Conservation (phyloP, 2,113 vertebrate species). For the Nibea albiflora region DNA sequence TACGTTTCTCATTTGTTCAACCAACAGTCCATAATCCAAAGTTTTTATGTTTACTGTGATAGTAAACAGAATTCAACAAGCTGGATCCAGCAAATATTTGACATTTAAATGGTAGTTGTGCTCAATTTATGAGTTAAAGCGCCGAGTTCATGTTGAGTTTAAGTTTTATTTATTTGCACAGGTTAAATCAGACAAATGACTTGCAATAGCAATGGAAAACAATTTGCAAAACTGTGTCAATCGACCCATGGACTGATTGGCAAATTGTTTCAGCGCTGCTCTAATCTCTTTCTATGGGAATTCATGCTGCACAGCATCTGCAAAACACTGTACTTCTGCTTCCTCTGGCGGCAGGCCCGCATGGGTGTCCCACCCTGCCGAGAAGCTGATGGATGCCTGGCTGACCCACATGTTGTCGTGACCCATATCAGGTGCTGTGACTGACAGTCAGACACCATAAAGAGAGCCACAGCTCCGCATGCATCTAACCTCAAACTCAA, state of each 20-base stretch:
- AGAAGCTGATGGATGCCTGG: slow-evolving; percentile 50
- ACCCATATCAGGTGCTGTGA: slow-evolving; percentile 56
- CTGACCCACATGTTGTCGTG: slow-evolving; percentile 49
- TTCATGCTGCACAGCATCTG: neutral
- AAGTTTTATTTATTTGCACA: neutral
- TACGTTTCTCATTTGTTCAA: neutral
- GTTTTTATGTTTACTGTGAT: neutral
- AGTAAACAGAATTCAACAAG: neutral
- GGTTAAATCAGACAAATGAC: slow-evolving; percentile 6
- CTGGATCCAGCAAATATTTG: neutral
- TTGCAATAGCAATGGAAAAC: slow-evolving; percentile 10
- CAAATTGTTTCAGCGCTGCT: neutral
- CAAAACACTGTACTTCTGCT: neutral
- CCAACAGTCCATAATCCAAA: neutral
- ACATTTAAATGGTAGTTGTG: neutral
- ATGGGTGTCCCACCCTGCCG: slow-evolving; percentile 40
- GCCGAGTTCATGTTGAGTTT: neutral
- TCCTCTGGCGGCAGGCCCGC: neutral
- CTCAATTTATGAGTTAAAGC: neutral
- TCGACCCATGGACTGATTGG: neutral
- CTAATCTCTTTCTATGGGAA: neutral
- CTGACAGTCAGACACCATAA: slow-evolving; percentile 54
- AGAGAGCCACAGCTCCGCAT: slow-evolving; percentile 24
- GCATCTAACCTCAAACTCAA: slow-evolving; percentile 43
- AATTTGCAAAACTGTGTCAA: neutral